These are phyloP conservation scores for Chironomus riparius DNA, from an alignment of 2,888 invertebrate species.

Conservation along the genomic window DNA sequence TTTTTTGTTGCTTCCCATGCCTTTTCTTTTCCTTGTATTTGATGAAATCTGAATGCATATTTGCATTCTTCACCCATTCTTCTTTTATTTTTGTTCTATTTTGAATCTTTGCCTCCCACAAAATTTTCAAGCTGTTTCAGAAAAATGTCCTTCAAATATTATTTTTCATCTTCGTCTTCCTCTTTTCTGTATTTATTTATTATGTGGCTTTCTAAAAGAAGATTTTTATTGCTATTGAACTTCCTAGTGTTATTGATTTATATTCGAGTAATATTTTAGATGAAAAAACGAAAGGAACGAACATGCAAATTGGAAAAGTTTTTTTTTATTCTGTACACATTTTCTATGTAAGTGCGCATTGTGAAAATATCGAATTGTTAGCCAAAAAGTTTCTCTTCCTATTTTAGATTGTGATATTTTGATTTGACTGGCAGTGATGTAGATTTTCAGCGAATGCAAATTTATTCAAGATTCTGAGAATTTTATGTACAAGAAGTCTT, in stretches of 20 bases:
- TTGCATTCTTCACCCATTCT: not conserved
- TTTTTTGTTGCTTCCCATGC: not conserved
- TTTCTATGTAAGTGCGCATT: not conserved
- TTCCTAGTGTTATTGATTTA: no score
- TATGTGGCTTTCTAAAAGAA: not conserved
- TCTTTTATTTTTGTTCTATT: not conserved
- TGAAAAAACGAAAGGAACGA: not conserved
- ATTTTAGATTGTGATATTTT: not conserved
- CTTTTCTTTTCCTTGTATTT: not conserved
- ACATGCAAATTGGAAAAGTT: slow-evolving; percentile 25
- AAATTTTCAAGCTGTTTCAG: not conserved
- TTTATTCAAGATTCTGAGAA: not conserved
- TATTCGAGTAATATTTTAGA: not conserved
- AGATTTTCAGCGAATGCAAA: not conserved
- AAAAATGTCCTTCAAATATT: not conserved
- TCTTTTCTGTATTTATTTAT: not conserved
- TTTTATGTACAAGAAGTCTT: not conserved
- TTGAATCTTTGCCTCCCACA: not conserved
- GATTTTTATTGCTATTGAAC: not conserved
- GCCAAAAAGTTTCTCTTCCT: not conserved
- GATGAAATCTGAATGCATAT: slow-evolving; percentile 21
- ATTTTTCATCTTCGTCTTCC: no score
- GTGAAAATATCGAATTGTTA: not conserved
- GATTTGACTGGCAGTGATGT: no score
- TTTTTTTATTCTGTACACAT: not conserved